Evolutionary conservation across 2,888 invertebrate genomes (phyloP).

Genomic region (Hetaerina titia): DNA sequence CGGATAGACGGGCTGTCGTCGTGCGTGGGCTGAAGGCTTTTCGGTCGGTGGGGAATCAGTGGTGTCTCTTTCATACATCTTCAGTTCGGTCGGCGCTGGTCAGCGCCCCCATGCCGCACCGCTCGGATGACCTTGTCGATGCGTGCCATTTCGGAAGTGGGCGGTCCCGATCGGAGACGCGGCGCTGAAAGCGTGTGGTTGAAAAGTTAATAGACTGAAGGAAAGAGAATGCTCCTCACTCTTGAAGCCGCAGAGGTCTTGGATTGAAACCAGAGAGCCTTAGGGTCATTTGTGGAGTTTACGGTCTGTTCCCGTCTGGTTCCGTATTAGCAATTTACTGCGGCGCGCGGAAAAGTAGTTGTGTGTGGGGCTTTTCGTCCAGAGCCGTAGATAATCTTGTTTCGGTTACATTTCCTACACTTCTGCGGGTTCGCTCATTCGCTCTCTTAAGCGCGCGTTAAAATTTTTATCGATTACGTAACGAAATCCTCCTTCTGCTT

Average conservation of each 20-base stretch:
- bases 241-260: not conserved
- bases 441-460: not conserved
- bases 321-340: not conserved
- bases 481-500: not conserved
- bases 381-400: not conserved
- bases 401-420: not conserved
- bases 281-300: not conserved
- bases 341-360: not conserved
- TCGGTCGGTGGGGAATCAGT: no score
- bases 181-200: no score
- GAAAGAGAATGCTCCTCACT: no score
- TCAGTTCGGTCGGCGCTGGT: no score
- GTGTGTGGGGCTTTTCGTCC: not conserved
- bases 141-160: no score
- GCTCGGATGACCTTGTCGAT: no score
- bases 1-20: no score
- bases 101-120: no score
- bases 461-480: not conserved
- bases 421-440: not conserved
- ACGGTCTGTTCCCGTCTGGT: not conserved
- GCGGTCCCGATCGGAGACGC: no score
- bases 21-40: no score
- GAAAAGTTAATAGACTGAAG: no score
- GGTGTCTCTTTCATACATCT: no score
- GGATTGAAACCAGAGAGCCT: not conserved